phyloP scores from a whole-genome alignment of 2,797 vertebrate species.

The Zalophus californianus region DNA sequence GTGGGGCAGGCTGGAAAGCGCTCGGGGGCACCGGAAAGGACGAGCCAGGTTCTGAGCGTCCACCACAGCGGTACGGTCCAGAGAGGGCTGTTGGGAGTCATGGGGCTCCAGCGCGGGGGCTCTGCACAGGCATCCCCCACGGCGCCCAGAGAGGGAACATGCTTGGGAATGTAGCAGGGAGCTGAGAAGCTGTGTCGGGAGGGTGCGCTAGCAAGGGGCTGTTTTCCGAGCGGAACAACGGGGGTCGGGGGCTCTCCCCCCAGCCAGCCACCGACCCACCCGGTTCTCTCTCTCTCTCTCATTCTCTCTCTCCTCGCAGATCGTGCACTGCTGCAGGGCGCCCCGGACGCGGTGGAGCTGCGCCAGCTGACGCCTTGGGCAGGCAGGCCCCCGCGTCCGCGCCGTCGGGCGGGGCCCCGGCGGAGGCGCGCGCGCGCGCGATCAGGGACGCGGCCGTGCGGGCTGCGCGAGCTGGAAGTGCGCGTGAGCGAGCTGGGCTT shows the following conservation, averaged over 20 bases:
- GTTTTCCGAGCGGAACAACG: neutral
- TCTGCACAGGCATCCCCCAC: neutral
- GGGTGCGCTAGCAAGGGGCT: neutral
- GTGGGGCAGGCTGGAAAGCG: neutral
- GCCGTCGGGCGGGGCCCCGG: constrained; percentile 83
- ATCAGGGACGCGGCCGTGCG: constrained; percentile 90
- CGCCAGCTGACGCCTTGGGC: constrained; percentile 91
- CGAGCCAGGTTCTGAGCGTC: neutral
- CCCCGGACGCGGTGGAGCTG: constrained; percentile 94
- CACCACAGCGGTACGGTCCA: neutral
- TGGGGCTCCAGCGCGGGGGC: neutral
- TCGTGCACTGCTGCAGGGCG: constrained; percentile 94
- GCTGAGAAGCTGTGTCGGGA: neutral
- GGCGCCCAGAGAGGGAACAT: neutral
- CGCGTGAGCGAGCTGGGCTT: constrained; percentile 96
- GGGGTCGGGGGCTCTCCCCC: neutral
- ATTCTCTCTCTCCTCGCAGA: constrained; percentile 77
- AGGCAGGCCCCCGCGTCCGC: constrained; percentile 83
- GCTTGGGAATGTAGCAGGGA: neutral
- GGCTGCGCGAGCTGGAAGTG: constrained; percentile 92
- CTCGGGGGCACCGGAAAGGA: neutral
- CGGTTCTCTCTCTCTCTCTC: neutral
- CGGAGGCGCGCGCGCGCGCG: constrained; percentile 93
- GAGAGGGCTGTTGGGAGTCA: neutral
- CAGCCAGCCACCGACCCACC: no score